Base-by-base conservation (phyloP, 2,888 invertebrate species). In the Megamerina dolium region DNA sequence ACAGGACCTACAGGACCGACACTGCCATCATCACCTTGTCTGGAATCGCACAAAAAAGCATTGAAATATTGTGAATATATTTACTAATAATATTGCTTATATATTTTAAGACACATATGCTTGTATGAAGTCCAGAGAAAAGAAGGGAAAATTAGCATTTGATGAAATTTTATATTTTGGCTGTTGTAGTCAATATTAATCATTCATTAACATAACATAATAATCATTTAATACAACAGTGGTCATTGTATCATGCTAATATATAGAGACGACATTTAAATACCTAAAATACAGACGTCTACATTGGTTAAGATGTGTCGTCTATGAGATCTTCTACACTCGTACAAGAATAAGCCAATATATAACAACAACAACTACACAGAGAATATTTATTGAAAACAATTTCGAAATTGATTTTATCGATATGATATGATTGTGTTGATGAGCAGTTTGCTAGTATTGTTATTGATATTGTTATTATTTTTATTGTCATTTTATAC, bases 371-470 rank as follows among this genome's bases (percentile, higher is more conserved):
- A n/a, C n/a, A n/a, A n/a, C n/a, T n/a, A n/a, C n/a, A n/a, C n/a
- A n/a, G n/a, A n/a, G n/a, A 20, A 30, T 30, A 36, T 36, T 41
- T 35, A 41, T 41, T 41, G 41, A 14, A 10, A 36, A 27, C 35
- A 34, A 35, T 41, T 36, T 36, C 21, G 12, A 41, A 41, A 35
- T 38, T 38, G 38, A 38, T 38, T 38, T 38, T 27, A 29, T 30
- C 18, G 23, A 8, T 23, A 8, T 10, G 10, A 8, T 23, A 10
- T 23, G 23, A 10, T 48, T 56, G 60, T 46, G 71, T 71, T 71
- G 82, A 74, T 83, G 84, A 74, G 83, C 83, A 46, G 77, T 75
- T 66, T 83, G 78, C 74, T 83, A 84, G 75, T 83, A 83, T 37
- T 77, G 75, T 23, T 77, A 74, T 52, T 76, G 76, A 53, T 77